Evolutionary conservation across 2,888 invertebrate genomes (phyloP).

Genomic region (Ophion obscuratus): DNA sequence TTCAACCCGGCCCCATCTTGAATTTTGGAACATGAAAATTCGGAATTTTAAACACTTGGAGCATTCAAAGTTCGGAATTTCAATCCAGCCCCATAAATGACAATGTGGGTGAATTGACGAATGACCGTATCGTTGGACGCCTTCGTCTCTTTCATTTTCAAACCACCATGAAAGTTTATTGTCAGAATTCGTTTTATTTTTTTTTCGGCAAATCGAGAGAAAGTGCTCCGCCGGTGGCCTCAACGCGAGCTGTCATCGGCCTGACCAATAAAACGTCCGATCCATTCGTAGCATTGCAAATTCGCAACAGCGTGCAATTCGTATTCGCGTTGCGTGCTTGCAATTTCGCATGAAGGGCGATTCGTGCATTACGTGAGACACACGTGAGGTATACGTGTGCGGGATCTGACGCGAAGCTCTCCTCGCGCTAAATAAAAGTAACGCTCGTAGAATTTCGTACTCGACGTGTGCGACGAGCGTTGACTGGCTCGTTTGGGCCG

Average conservation of each 20-base stretch:
- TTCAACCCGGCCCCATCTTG: too few relatives aligned
- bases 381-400: not conserved
- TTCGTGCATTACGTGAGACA: not conserved
- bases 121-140: not conserved
- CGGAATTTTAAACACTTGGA: too few relatives aligned
- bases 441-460: not conserved
- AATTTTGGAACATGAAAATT: too few relatives aligned
- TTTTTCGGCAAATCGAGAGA: slow-evolving; percentile 37
- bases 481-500: slow-evolving; percentile 21
- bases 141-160: not conserved
- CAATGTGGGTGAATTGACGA: not conserved
- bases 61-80: too few relatives aligned
- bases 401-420: not conserved
- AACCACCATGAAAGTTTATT: not conserved
- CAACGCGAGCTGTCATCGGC: not conserved
- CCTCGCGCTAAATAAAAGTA: slow-evolving; percentile 29
- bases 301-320: slow-evolving; percentile 21
- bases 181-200: not conserved
- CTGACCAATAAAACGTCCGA: slow-evolving; percentile 10
- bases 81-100: not conserved
- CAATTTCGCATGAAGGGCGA: slow-evolving; percentile 21
- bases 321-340: slow-evolving; percentile 33
- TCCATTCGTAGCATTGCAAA: not conserved
- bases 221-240: slow-evolving; percentile 40
- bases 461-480: slow-evolving; percentile 1